A percentile compares a stretch with the other conserved stretches of the same genome.
phyloP scores from a whole-genome alignment of 2,888 invertebrate species.

The Syrista parreyssii region DNA sequence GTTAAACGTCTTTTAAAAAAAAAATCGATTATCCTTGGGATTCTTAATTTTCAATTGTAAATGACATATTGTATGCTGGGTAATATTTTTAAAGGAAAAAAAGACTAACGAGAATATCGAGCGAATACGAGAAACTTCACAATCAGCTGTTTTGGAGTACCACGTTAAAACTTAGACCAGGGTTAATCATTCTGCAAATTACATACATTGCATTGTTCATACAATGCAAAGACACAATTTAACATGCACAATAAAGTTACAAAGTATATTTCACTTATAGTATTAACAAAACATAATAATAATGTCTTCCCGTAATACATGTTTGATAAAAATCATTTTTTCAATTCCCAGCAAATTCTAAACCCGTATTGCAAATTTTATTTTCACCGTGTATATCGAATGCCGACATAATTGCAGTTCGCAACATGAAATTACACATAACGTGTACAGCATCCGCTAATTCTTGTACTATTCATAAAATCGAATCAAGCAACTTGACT shows the following conservation, averaged over 20 bases:
- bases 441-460: not conserved
- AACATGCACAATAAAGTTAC: no score
- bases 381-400: not conserved
- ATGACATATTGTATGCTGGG: not conserved
- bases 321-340: no score
- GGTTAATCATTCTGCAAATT: no score
- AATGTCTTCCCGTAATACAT: not conserved
- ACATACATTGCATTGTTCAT: no score
- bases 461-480: not conserved
- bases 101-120: not conserved
- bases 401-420: not conserved
- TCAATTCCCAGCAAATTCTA: not conserved
- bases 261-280: no score
- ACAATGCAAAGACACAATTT: no score
- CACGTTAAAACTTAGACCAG: no score
- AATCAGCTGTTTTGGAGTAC: no score
- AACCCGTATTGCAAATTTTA: not conserved
- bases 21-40: not conserved
- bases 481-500: not conserved
- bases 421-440: not conserved
- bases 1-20: not conserved
- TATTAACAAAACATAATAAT: no score
- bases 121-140: no score
- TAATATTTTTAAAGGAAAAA: not conserved
- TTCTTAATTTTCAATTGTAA: not conserved